Base-by-base conservation (phyloP, 92 coral and sea anemone species). In the Scolanthus callimorphus region DNA sequence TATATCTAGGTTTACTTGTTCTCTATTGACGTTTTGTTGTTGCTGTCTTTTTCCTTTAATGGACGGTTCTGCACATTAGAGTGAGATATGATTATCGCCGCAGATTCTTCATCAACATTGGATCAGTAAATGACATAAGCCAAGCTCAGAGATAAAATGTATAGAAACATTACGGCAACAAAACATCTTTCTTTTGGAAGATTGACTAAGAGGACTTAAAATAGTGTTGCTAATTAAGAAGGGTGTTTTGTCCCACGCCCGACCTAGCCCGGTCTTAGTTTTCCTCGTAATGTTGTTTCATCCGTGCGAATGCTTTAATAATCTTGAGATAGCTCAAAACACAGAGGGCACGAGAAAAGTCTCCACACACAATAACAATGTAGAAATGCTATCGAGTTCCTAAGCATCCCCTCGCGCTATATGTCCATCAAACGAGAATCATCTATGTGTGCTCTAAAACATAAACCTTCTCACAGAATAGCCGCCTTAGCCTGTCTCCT, bases 121-220 rank as follows among this genome's bases (percentile, higher is more conserved):
- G 52, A 34, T 46, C 52, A 46, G 52, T 46, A 46, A 46, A 46
- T 46, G 52, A 46, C 8, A 46, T 20, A 46, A 46, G 23, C 52
- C 41, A 6, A 34, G n/a, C n/a, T n/a, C n/a, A n/a, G n/a, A n/a
- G n/a, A n/a, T n/a, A n/a, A n/a, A n/a, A n/a, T n/a, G n/a, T n/a
- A n/a, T n/a, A n/a, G n/a, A n/a, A n/a, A n/a, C n/a, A n/a, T n/a
- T n/a, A n/a, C n/a, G n/a, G n/a, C n/a, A n/a, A n/a, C n/a, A n/a
- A n/a, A n/a, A n/a, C n/a, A n/a, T n/a, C n/a, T n/a, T n/a, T n/a
- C n/a, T n/a, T n/a, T n/a, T n/a, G n/a, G n/a, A n/a, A n/a, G n/a
- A n/a, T n/a, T n/a, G n/a, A n/a, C n/a, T n/a, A n/a, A n/a, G n/a
- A n/a, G n/a, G n/a, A n/a, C n/a, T n/a, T n/a, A n/a, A n/a, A n/a